A percentile compares a stretch with the other conserved stretches of the same genome.
Conservation (phyloP, 2,888 invertebrate species). For the Pseudoips prasinana region DNA sequence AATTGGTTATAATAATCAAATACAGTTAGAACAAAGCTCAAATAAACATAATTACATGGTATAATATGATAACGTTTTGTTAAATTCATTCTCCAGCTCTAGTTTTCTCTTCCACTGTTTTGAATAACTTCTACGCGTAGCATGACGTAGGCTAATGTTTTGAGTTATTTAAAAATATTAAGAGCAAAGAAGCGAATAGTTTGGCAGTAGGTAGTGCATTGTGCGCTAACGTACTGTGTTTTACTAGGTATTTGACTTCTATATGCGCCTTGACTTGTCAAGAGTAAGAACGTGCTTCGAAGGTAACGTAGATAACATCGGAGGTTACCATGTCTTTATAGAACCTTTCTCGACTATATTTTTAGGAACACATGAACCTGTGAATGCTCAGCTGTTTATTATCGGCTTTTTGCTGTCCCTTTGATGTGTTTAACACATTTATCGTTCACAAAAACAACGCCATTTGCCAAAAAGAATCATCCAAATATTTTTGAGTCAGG, state of each 20-base stretch:
- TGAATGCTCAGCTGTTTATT: constrained; percentile 8
- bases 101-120: constrained; percentile 4
- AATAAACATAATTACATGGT: too few species aligned
- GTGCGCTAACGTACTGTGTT: neutral
- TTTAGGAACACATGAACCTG: too few species aligned
- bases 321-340: too few species aligned
- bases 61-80: too few species aligned
- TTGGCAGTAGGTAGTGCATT: constrained; percentile 16
- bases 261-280: neutral
- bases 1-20: too few species aligned
- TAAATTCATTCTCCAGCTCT: constrained; percentile 5
- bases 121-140: constrained; percentile 5
- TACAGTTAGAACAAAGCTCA: too few species aligned
- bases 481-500: constrained; percentile 42
- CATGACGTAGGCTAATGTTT: constrained; percentile 19
- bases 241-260: constrained; percentile 8
- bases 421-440: constrained; percentile 40
- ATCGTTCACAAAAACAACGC: constrained; percentile 42
- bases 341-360: too few species aligned
- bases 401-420: constrained; percentile 34
- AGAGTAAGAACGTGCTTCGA: neutral
- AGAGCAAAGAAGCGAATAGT: constrained; percentile 15
- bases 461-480: constrained; percentile 48
- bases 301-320: neutral
- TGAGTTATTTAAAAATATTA: constrained; percentile 14